Conservation (phyloP, 2,113 vertebrate species). For the Cebus imitator region DNA sequence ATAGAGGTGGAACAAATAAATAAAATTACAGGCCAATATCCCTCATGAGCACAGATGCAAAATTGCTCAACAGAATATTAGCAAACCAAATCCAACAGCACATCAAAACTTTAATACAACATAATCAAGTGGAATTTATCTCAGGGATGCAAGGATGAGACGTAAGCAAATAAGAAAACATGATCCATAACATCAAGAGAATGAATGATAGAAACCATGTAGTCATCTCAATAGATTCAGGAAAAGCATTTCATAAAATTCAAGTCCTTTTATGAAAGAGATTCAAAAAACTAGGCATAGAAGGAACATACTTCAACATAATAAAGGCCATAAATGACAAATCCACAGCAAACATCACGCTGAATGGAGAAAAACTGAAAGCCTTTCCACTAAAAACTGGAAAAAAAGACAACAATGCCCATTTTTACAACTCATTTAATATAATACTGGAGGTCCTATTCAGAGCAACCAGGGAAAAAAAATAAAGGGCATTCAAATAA, state of each 20-base stretch:
- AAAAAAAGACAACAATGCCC: not conserved
- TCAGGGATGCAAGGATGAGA: not conserved
- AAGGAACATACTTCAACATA: not conserved
- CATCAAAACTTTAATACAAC: not conserved
- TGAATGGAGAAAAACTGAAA: not conserved
- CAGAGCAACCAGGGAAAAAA: not conserved
- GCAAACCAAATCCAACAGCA: no score
- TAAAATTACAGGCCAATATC: no score
- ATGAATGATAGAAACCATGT: not conserved
- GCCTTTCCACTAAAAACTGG: not conserved
- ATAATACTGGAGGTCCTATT: not conserved
- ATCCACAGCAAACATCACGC: not conserved
- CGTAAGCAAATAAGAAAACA: not conserved
- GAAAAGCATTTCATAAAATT: not conserved
- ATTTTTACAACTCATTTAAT: not conserved
- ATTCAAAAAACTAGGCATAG: not conserved
- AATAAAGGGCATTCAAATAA: not conserved
- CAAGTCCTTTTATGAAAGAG: not conserved
- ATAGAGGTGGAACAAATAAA: no score
- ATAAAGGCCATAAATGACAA: not conserved
- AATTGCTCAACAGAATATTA: no score
- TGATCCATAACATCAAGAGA: not conserved
- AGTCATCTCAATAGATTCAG: not conserved
- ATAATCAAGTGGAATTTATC: not conserved
- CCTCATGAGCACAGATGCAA: no score